Conservation (phyloP, 2,888 invertebrate genomes). For the Plutella xylostella region DNA sequence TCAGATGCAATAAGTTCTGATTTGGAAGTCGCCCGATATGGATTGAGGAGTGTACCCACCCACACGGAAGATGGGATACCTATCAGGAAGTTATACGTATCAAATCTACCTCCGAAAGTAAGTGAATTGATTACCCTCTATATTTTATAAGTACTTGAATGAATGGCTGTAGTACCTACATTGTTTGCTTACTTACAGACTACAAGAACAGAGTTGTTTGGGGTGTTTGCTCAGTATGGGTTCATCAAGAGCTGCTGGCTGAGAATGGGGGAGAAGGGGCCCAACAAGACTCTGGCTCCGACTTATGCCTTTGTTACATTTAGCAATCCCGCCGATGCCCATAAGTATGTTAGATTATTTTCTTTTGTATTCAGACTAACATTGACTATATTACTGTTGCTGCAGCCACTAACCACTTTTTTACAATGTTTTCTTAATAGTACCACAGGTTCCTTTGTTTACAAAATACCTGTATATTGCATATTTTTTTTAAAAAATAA, state of each 20-base stretch:
- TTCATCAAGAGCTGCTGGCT: slow-evolving; percentile 68
- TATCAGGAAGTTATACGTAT: slow-evolving; percentile 69
- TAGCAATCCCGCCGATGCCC: slow-evolving; percentile 59
- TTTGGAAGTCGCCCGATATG: slow-evolving; percentile 33
- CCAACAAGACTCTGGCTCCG: slow-evolving; percentile 35
- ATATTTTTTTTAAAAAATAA: too few relatives aligned
- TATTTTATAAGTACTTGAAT: neutral
- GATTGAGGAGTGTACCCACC: slow-evolving; percentile 45
- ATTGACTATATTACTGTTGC: too few relatives aligned
- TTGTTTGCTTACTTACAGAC: slow-evolving; percentile 45
- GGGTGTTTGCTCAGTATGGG: slow-evolving; percentile 68
- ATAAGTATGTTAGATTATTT: slow-evolving; percentile 44
- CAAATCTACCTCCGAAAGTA: slow-evolving; percentile 69
- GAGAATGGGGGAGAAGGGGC: slow-evolving; percentile 51
- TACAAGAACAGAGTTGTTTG: slow-evolving; percentile 59
- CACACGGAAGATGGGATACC: slow-evolving; percentile 70
- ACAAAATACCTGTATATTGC: too few relatives aligned
- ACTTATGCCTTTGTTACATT: slow-evolving; percentile 71
- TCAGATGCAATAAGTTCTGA: slow-evolving; percentile 40
- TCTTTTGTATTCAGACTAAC: neutral
- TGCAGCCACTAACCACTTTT: too few relatives aligned
- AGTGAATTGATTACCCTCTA: slow-evolving; percentile 16
- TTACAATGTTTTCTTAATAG: too few relatives aligned
- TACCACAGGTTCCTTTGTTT: too few relatives aligned
- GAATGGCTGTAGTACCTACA: neutral